Base-by-base conservation (phyloP, 1,140 invertebrate species). In the Zaprionus ghesquierei region DNA sequence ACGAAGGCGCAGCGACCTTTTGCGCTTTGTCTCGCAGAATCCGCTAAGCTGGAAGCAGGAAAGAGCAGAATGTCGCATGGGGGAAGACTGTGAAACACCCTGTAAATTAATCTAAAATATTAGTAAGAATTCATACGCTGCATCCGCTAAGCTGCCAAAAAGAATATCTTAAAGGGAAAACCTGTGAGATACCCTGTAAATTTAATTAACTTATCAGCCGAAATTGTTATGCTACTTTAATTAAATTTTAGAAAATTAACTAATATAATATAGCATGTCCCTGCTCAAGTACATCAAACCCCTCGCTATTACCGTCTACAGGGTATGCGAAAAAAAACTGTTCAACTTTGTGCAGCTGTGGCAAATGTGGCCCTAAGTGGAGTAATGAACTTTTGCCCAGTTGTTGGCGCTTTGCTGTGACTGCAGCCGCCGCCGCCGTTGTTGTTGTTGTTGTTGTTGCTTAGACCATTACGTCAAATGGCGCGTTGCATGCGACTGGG, bases 301-400 rank as follows among this genome's bases (percentile, higher is more conserved):
- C 31, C 6, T 9, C 2, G 3, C 4, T 1, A 5, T 6, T 6
- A 27, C 27, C 10, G 1, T 41, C 18, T 12, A 10, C 10, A 61
- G 49, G 49, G 56, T 27, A 54, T 53, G 18, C 2, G 18, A 15
- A 35, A 22, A 22, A 38, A 50, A 50, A 69, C 56, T 78, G 71
- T 81, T 86, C 78, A 86, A 87, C 82, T 78, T 81, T 87, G 82
- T 79, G 72, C 77, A 79, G 79, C 79, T 77, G 79, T 46, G 65
- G 65, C 63, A 74, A 65, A 68, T 49, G 59, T 65, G 69, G 66
- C 58, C 70, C 71, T 89, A 89, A 89, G 85, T 89, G 85, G 84
- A 89, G 84, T 89, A 89, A 89, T 89, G 84, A 89, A 89, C 84
- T 84, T 76, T 80, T 79, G 71, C 69, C 60, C 58, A 64, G 74